Evolutionary conservation across 2,888 invertebrate species (phyloP).

Genomic region (Agelastica alni): DNA sequence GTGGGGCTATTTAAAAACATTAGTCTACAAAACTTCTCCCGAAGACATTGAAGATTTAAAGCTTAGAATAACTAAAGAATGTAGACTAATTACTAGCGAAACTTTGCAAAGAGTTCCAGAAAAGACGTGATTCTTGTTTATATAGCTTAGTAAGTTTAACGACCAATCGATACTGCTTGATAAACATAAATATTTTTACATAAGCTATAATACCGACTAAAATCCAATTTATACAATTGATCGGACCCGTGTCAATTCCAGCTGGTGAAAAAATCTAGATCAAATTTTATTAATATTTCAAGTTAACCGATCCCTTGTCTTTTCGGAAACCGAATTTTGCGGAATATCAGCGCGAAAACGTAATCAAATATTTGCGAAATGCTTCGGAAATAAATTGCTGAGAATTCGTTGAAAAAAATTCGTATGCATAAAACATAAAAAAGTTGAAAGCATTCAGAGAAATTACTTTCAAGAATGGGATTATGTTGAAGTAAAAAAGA

Average conservation of each 20-base stretch:
- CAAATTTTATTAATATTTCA: conserved; percentile 31
- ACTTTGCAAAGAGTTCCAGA: too few species aligned
- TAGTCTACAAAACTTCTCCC: too few species aligned
- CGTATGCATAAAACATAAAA: background rate
- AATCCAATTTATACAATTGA: conserved; percentile 1
- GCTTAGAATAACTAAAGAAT: too few species aligned
- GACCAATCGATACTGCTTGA: too few species aligned
- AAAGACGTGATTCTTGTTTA: too few species aligned
- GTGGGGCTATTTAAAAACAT: too few species aligned
- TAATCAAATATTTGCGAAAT: conserved; percentile 26
- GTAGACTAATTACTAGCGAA: too few species aligned
- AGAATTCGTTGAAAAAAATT: conserved; percentile 1
- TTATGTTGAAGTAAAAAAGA: background rate
- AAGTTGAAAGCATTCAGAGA: background rate
- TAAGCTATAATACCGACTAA: background rate
- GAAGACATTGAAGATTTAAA: too few species aligned
- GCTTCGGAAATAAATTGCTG: conserved; percentile 23
- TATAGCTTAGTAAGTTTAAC: too few species aligned
- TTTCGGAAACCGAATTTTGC: conserved; percentile 19
- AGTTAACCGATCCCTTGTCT: conserved; percentile 26
- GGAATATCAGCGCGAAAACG: conserved; percentile 17
- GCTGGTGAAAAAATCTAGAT: conserved; percentile 13
- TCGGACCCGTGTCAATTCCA: conserved; percentile 14
- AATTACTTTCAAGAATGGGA: background rate
- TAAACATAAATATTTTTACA: background rate